phyloP scores from a whole-genome alignment of 2,113 vertebrate genomes.

The Pomatorhinus ruficollis region DNA sequence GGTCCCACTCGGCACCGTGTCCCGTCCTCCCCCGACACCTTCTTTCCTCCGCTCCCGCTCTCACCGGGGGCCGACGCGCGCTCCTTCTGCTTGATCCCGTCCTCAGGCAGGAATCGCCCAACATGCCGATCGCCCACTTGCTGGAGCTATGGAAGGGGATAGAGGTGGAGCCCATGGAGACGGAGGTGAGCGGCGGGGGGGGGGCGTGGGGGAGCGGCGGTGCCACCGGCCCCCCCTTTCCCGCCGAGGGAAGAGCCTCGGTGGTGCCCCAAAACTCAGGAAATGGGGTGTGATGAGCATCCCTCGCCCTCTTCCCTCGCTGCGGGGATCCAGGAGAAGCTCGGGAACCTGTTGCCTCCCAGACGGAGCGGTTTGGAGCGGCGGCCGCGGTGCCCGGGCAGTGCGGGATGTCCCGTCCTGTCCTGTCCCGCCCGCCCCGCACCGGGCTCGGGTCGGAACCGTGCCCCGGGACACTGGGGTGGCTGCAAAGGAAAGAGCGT shows the following conservation, averaged over 20 bases:
- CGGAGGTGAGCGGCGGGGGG: conserved; percentile 70
- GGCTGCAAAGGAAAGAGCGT: background rate
- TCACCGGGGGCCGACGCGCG: background rate
- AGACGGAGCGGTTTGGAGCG: background rate
- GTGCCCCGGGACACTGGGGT: accelerated
- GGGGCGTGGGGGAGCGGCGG: background rate
- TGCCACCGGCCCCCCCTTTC: background rate
- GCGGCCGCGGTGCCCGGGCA: background rate
- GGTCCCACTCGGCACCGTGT: accelerated
- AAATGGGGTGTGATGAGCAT: accelerated
- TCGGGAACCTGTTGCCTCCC: background rate
- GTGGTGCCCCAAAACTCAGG: background rate
- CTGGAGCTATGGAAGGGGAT: conserved; percentile 82
- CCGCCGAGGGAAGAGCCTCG: accelerated
- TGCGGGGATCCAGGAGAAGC: background rate
- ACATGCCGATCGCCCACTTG: conserved; percentile 79
- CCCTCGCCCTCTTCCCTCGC: background rate
- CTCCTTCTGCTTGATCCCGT: background rate
- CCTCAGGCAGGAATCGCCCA: background rate
- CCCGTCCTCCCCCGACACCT: accelerated
- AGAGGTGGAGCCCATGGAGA: conserved; percentile 80
- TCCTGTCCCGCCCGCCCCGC: background rate
- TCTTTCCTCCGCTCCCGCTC: too few species aligned
- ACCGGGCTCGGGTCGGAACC: accelerated
- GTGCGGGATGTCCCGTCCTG: background rate